Evolutionary conservation across 2,113 vertebrate genomes (phyloP).

Genomic region (Rhagologus leucostigma): DNA sequence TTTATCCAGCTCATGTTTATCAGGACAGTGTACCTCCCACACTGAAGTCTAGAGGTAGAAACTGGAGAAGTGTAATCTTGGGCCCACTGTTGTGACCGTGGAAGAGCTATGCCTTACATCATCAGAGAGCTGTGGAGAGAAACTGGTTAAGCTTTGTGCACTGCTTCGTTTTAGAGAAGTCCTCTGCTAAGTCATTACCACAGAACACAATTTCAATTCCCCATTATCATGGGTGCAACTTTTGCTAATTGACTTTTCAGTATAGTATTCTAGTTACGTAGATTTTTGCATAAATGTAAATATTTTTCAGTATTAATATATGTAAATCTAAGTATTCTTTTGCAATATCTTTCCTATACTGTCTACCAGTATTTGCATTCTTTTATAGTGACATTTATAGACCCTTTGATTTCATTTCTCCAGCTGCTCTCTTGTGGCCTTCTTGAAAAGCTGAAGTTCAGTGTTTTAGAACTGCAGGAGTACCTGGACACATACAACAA

Average conservation of each 20-base stretch:
- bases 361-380: neutral
- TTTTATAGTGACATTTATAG: neutral
- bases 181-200: neutral
- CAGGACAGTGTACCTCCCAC: neutral
- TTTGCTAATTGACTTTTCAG: neutral
- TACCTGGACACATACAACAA: slow-evolving; percentile 97
- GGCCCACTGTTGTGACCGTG: neutral
- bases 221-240: neutral
- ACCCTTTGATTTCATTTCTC: slow-evolving; percentile 32
- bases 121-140: neutral
- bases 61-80: neutral
- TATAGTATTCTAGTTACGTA: neutral
- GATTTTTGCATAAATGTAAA: neutral
- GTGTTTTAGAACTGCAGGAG: slow-evolving; percentile 95
- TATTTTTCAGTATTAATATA: neutral
- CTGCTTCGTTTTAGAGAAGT: neutral
- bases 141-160: neutral
- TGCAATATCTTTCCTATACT: neutral
- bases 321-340: neutral
- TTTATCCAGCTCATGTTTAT: neutral
- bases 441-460: slow-evolving; percentile 97
- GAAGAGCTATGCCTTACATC: neutral
- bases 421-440: slow-evolving; percentile 97
- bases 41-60: neutral
- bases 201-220: neutral